Evolutionary conservation across 2,888 invertebrate genomes (phyloP).

Genomic region (Aphidoletes aphidimyza): DNA sequence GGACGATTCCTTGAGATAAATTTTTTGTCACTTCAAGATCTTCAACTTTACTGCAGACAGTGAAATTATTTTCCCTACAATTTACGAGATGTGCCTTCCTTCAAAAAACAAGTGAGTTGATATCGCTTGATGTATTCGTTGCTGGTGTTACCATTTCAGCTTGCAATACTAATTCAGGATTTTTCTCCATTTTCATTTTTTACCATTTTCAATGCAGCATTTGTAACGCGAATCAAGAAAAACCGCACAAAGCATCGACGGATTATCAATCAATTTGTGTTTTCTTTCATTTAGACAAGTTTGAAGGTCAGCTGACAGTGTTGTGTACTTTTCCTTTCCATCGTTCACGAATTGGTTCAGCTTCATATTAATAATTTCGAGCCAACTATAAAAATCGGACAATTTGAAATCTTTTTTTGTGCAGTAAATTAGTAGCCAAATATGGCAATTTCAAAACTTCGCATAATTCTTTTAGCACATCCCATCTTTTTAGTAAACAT

Average conservation of each 20-base stretch:
- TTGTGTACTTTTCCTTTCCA: not conserved
- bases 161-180: too few relatives aligned
- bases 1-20: too few relatives aligned
- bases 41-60: too few relatives aligned
- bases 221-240: not conserved
- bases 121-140: too few relatives aligned
- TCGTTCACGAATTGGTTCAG: not conserved
- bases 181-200: too few relatives aligned
- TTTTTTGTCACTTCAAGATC: too few relatives aligned
- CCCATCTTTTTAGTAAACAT: not conserved
- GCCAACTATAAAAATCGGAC: not conserved
- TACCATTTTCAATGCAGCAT: not conserved
- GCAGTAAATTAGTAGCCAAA: not conserved
- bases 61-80: too few relatives aligned
- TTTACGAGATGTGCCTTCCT: too few relatives aligned
- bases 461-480: not conserved
- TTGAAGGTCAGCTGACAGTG: not conserved
- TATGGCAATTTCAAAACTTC: not conserved
- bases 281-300: not conserved
- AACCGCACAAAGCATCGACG: not conserved
- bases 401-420: constrained; percentile 1
- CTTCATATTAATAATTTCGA: not conserved
- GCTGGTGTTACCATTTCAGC: too few relatives aligned
- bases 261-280: not conserved
- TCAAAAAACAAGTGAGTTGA: too few relatives aligned